Evolutionary conservation across 2,113 vertebrate species (phyloP).

Genomic region (Stegastes partitus): DNA sequence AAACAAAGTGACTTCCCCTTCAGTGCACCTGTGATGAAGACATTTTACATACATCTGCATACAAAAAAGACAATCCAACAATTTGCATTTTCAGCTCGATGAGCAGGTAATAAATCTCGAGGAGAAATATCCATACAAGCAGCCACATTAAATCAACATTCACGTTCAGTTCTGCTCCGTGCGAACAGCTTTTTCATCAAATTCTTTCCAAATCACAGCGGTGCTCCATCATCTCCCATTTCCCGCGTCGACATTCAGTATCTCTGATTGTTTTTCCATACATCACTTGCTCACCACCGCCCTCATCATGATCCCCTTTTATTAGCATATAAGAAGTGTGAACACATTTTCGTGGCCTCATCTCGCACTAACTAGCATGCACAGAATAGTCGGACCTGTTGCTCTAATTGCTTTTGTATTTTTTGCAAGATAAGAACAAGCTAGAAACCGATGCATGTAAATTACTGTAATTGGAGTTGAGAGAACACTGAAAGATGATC

Average conservation of each 20-base stretch:
- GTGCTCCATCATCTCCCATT: slow-evolving; percentile 34
- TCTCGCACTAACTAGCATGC: slow-evolving; percentile 7
- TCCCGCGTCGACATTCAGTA: slow-evolving; percentile 5
- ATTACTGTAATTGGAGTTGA: slow-evolving; percentile 32
- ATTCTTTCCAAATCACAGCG: slow-evolving; percentile 11
- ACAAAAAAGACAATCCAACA: slow-evolving; percentile 49
- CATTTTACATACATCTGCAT: slow-evolving; percentile 60
- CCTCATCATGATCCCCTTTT: slow-evolving; percentile 5
- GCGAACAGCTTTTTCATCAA: slow-evolving; percentile 16
- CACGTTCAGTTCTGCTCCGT: slow-evolving; percentile 1
- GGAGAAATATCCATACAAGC: slow-evolving; percentile 41
- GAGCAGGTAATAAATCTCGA: slow-evolving; percentile 50
- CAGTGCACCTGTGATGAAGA: slow-evolving; percentile 48
- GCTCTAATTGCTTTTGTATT: slow-evolving; percentile 35
- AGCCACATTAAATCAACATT: slow-evolving; percentile 43
- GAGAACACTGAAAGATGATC: slow-evolving; percentile 12
- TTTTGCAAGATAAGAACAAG: slow-evolving; percentile 34
- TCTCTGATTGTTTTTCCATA: slow-evolving; percentile 42
- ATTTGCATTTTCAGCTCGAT: slow-evolving; percentile 59
- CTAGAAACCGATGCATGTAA: slow-evolving; percentile 7
- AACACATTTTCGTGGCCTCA: slow-evolving; percentile 14
- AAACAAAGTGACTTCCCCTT: slow-evolving; percentile 3
- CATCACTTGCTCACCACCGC: slow-evolving; percentile 14
- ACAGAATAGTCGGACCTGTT: slow-evolving; percentile 34
- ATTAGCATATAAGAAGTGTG: background rate